A percentile compares a stretch with the other conserved stretches of the same genome.
Conservation (phyloP, 2,113 vertebrate genomes). For the Mirounga angustirostris region DNA sequence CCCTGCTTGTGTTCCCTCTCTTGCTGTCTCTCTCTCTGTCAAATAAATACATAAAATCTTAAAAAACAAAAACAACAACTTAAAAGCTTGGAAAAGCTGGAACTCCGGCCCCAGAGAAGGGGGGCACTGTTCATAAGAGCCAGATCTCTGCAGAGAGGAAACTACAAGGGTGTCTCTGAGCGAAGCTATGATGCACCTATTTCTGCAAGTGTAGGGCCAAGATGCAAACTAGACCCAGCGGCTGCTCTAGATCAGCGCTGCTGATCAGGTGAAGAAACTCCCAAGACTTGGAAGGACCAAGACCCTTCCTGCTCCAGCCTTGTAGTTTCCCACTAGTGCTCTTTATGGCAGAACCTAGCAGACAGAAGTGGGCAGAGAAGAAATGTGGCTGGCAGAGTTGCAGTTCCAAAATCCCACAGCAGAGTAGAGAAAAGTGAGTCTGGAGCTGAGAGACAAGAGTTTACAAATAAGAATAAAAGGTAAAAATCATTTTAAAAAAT, state of each 20-base stretch:
- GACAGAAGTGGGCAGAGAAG: not conserved
- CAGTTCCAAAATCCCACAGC: not conserved
- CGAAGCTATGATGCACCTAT: accelerated
- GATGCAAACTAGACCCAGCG: not conserved
- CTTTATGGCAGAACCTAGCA: not conserved
- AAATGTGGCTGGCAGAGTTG: not conserved
- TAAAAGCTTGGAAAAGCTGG: not conserved
- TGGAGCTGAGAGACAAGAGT: not conserved
- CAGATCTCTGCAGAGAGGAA: not conserved
- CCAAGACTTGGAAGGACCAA: accelerated
- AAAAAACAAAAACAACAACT: too few species aligned
- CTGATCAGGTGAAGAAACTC: not conserved
- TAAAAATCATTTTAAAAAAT: not conserved
- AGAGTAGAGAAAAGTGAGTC: not conserved
- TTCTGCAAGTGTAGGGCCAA: not conserved
- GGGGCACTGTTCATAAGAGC: not conserved
- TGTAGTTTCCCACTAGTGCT: not conserved
- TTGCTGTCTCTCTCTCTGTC: too few species aligned
- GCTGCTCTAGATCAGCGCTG: not conserved
- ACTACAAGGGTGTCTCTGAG: not conserved
- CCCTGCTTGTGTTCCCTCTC: too few species aligned
- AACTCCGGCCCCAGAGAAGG: not conserved
- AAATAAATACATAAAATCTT: too few species aligned
- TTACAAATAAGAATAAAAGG: not conserved
- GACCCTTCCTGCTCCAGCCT: not conserved